A percentile compares a stretch with the other conserved stretches of the same genome.
These are phyloP conservation scores for Drosophila persimilis DNA, from an alignment of 1,140 invertebrate species.

Conservation along the genomic window DNA sequence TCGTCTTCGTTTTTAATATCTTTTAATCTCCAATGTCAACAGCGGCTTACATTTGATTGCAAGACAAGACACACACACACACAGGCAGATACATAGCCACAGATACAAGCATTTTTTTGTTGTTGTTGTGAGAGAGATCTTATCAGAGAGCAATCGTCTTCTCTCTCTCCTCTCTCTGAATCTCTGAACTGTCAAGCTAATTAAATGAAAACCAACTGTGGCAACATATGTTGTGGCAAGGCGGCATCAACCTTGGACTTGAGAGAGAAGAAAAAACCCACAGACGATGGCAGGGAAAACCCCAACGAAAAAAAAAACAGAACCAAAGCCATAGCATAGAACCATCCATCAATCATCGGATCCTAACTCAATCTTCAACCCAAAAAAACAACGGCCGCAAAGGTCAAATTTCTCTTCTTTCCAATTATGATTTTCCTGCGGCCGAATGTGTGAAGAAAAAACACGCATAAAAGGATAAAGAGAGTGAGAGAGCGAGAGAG, in stretches of 20 bases:
- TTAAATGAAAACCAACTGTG: constrained; percentile 78
- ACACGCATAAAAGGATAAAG: constrained; percentile 45
- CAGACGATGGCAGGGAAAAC: constrained; percentile 27
- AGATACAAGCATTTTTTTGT: constrained; percentile 38
- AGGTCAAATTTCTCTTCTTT: constrained; percentile 46
- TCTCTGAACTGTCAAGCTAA: constrained; percentile 68
- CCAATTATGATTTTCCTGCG: constrained; percentile 71
- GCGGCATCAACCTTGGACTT: constrained; percentile 32
- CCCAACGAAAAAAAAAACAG: neutral
- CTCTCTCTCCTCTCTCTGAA: constrained; percentile 10
- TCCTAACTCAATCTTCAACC: constrained; percentile 31
- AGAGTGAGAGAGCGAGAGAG: constrained; percentile 13
- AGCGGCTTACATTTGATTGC: constrained; percentile 81
- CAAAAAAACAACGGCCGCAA: constrained; percentile 10
- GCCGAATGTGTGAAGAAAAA: constrained; percentile 72
- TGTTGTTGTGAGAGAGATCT: constrained; percentile 46
- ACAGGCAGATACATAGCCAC: constrained; percentile 1
- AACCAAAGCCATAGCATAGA: neutral
- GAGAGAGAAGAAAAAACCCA: constrained; percentile 20
- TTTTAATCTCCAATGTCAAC: constrained; percentile 82
- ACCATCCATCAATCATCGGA: constrained; percentile 25
- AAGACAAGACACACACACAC: constrained; percentile 64
- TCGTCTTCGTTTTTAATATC: constrained; percentile 80
- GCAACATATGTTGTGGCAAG: constrained; percentile 66
- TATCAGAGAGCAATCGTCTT: constrained; percentile 46